A percentile compares a stretch with the other conserved stretches of the same genome.
phyloP scores from a whole-genome alignment of 2,113 vertebrate genomes.

The Prinia subflava region DNA sequence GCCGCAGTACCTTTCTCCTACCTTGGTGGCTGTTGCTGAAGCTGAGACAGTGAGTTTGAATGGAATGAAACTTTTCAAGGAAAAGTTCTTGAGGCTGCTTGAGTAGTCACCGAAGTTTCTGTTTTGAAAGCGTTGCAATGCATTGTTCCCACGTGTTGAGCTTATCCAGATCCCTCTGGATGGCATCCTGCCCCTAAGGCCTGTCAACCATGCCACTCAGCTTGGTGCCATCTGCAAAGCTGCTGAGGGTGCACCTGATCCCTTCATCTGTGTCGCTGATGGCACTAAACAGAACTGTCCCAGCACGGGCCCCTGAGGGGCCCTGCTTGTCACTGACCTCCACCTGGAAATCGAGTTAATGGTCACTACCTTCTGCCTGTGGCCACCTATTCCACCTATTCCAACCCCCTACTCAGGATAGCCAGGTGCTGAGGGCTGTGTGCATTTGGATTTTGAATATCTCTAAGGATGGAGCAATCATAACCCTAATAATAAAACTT shows the following conservation, averaged over 20 bases:
- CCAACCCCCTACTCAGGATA: background rate
- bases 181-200: fast-evolving
- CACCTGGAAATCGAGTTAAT: background rate
- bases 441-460: background rate
- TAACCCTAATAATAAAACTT: background rate
- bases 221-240: background rate
- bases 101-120: background rate
- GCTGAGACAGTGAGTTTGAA: background rate
- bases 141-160: background rate
- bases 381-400: background rate
- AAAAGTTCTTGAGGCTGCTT: background rate
- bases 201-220: background rate
- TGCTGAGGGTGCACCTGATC: background rate
- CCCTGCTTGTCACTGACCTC: fast-evolving
- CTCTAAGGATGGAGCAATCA: background rate
- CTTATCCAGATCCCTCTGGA: background rate
- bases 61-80: background rate
- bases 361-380: background rate
- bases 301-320: background rate
- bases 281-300: background rate
- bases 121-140: background rate
- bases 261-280: fast-evolving
- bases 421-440: background rate
- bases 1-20: background rate
- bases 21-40: background rate